Evolutionary conservation across 2,888 invertebrate genomes (phyloP).

Genomic region (Coronaproctus castanopsis): DNA sequence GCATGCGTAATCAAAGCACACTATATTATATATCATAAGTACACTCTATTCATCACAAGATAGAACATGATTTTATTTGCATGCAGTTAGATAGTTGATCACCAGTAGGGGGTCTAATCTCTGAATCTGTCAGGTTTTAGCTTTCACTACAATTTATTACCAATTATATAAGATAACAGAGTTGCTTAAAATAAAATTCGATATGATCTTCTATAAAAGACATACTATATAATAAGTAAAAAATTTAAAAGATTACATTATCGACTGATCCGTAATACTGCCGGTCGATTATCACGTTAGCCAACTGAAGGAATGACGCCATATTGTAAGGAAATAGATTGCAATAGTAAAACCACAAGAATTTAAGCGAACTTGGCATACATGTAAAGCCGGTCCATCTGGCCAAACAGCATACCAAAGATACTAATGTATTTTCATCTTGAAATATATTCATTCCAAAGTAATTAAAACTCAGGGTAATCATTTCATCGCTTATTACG

Average conservation of each 20-base stretch:
- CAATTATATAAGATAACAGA: too few relatives aligned
- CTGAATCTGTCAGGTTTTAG: too few relatives aligned
- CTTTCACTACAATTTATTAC: too few relatives aligned
- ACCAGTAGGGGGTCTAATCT: too few relatives aligned
- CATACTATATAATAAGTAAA: neutral
- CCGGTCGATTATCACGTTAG: neutral
- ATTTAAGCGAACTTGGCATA: neutral
- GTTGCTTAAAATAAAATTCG: too few relatives aligned
- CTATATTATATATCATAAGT: too few relatives aligned
- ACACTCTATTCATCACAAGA: too few relatives aligned
- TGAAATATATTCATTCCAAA: neutral
- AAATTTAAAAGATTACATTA: neutral
- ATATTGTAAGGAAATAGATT: neutral
- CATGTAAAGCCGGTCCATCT: neutral
- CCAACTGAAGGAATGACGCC: neutral
- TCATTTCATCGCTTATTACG: neutral
- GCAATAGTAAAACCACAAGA: neutral
- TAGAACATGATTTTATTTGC: too few relatives aligned
- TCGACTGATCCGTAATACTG: neutral
- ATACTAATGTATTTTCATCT: neutral
- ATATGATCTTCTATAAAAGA: neutral
- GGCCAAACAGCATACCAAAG: neutral
- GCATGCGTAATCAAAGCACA: too few relatives aligned
- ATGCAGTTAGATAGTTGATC: too few relatives aligned
- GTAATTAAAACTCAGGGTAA: neutral